Evolutionary conservation across 1,140 invertebrate genomes (phyloP).

Genomic region (Pseudomyrmex dendroicus): DNA sequence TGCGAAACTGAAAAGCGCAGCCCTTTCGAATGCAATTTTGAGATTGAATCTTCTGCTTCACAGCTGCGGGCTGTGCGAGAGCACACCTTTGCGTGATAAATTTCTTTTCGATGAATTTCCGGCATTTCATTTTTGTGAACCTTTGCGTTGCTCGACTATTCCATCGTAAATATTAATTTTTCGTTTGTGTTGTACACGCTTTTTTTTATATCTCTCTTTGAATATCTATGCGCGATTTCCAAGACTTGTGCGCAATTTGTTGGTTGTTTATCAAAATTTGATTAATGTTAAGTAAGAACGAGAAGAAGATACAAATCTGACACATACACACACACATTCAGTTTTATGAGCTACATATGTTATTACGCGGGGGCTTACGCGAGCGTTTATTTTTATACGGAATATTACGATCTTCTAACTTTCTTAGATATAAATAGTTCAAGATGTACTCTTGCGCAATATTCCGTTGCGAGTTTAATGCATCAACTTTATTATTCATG

Average conservation of each 20-base stretch:
- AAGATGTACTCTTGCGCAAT: conserved; percentile 33
- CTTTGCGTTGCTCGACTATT: too few relatives aligned
- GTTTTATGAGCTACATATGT: conserved; percentile 26
- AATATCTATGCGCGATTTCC: too few relatives aligned
- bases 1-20: conserved; percentile 7
- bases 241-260: too few relatives aligned
- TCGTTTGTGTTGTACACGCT: too few relatives aligned
- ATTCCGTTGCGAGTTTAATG: conserved; percentile 33
- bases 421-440: conserved; percentile 39
- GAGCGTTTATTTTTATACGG: conserved; percentile 37
- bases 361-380: not conserved
- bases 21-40: conserved; percentile 3
- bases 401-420: conserved; percentile 23
- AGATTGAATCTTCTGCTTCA: not conserved
- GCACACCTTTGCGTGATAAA: not conserved
- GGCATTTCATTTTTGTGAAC: too few relatives aligned
- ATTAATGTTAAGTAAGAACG: not conserved
- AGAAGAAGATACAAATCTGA: too few relatives aligned
- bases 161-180: too few relatives aligned
- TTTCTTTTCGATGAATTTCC: not conserved
- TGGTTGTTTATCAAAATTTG: not conserved
- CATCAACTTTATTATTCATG: conserved; percentile 50
- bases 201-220: too few relatives aligned
- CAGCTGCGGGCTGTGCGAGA: not conserved
- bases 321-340: not conserved